Base-by-base conservation (phyloP, 2,113 vertebrate species). In the Brachypteracias leptosomus region DNA sequence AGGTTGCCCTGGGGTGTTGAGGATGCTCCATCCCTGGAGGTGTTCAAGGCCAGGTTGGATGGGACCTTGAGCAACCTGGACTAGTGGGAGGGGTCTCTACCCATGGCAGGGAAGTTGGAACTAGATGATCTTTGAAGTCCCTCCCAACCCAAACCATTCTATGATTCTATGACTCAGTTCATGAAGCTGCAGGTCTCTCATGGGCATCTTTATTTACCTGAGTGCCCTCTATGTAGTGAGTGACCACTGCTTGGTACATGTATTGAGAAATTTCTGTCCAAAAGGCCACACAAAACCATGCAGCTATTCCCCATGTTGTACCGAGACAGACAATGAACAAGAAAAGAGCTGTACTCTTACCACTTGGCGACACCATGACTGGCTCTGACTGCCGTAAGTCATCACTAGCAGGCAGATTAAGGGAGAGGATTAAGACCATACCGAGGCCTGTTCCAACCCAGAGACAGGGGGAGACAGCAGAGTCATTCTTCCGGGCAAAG, bases 361-460 rank as follows among this genome's bases (percentile, higher is more conserved):
- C 98, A 46, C 98, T 99, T 54, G 99, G 99, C 2, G 98, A 98
- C 68, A 99, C 98, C 83, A 98, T 96, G 92, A 99, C 98, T 0
- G 98, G 98, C 62, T 99, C 99, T 79, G 98, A 98, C 96, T 98
- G 97, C 94, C 99, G 98, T 74, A 99, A 98, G n/a, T 99, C 99
- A 7, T 99, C 98, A 13, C 98, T 97, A 3, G 96, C 97, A 40
- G 99, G 98, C 75, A 99, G 97, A 61, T 98, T 99, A 89, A 99
- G 97, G 29, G 99, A 99, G 79, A 99, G 97, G 91, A 99, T 97
- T 77, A 99, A 98, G 83, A 98, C 99, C 97, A 99, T 98, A 19
- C 99, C 99, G 4, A 99, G 97, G 94, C 99, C 99, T 10, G 99
- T 99, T 92, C 99, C 99, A 65, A 99, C 99, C 99, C 99, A 99